These are phyloP conservation scores for Calliphora vicina DNA, from an alignment of 1,140 invertebrate genomes.

Conservation along the genomic window DNA sequence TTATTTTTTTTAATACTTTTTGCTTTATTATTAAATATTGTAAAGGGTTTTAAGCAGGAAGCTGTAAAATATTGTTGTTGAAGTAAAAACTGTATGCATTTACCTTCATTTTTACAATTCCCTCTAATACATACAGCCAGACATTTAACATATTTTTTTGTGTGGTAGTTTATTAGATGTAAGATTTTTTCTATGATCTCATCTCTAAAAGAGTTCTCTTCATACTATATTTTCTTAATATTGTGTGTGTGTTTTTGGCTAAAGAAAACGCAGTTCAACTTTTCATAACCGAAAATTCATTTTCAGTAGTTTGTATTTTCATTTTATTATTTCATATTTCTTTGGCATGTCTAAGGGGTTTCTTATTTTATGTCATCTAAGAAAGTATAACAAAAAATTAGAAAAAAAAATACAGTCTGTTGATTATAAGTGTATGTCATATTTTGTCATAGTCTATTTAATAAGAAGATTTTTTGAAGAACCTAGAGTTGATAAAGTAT, in stretches of 20 bases:
- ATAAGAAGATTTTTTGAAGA: too few species aligned
- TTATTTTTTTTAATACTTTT: background rate
- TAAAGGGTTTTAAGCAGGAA: background rate
- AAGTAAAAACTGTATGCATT: background rate
- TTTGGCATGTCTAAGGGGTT: background rate
- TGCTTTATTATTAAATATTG: too few species aligned
- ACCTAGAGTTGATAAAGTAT: too few species aligned
- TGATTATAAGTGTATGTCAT: background rate
- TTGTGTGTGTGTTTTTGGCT: background rate
- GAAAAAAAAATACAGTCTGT: background rate
- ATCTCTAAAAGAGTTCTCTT: background rate
- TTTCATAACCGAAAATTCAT: background rate
- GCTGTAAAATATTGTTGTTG: background rate
- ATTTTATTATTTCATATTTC: background rate
- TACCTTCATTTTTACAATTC: background rate
- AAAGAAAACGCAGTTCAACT: background rate
- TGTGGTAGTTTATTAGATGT: constrained; percentile 13
- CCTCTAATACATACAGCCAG: background rate
- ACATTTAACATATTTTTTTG: background rate
- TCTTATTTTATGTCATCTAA: constrained; percentile 4
- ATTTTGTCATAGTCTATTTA: background rate
- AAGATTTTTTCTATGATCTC: background rate
- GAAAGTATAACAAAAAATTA: background rate
- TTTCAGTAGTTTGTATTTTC: background rate
- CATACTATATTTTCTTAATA: background rate